Evolutionary conservation across 2,113 vertebrate species (phyloP).

Genomic region (Crotalus helleri): DNA sequence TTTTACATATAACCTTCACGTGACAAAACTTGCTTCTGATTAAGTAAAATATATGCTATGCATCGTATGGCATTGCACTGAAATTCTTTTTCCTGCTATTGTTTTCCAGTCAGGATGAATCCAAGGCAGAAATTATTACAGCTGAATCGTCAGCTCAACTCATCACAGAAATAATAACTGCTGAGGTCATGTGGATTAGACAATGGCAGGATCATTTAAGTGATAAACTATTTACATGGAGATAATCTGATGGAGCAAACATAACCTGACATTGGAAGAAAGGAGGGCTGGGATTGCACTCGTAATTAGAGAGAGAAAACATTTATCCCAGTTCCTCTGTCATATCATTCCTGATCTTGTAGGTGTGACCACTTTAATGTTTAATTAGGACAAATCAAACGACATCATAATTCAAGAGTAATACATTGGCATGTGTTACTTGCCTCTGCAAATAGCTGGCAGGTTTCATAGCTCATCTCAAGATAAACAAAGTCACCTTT

Average conservation of each 20-base stretch:
- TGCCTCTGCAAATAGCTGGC: neutral
- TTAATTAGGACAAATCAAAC: neutral
- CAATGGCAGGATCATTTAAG: neutral
- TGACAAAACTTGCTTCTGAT: neutral
- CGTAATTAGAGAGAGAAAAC: neutral
- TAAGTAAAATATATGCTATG: neutral
- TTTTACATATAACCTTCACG: neutral
- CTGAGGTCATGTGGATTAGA: neutral
- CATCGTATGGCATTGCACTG: neutral
- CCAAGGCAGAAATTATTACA: no score
- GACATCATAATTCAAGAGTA: neutral
- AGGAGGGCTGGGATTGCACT: neutral
- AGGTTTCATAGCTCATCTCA: neutral
- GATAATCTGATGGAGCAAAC: neutral
- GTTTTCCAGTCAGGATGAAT: neutral
- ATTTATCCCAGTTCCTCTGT: neutral
- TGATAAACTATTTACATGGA: neutral
- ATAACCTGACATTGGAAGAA: neutral
- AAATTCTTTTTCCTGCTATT: neutral
- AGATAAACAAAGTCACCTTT: conserved; percentile 14
- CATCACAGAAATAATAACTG: neutral
- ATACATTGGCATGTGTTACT: conserved; percentile 2
- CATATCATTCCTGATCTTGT: neutral
- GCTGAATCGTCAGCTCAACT: no score
- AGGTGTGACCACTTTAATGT: neutral